Evolutionary conservation across 1,140 invertebrate species (phyloP).

Genomic region (Augochlora pura): DNA sequence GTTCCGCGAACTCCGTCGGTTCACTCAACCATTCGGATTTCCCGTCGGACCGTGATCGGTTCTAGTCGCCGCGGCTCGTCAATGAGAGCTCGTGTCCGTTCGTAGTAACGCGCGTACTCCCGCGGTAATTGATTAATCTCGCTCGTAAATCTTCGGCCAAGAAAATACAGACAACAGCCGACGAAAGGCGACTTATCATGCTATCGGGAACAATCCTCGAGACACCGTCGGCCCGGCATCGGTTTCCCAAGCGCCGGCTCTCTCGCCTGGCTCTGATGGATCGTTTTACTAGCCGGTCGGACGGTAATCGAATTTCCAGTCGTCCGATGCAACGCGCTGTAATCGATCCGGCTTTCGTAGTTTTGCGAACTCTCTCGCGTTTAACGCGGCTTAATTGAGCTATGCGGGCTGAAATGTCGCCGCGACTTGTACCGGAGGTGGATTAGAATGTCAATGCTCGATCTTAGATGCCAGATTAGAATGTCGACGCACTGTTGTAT

Average conservation of each 20-base stretch:
- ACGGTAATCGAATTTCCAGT: background rate
- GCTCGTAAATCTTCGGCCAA: background rate
- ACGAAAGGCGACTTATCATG: conserved; percentile 6
- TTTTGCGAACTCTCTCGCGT: too few species aligned
- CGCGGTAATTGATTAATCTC: conserved; percentile 27
- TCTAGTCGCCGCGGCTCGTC: background rate
- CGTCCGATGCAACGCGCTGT: too few species aligned
- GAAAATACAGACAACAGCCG: conserved; percentile 9
- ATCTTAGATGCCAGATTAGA: background rate
- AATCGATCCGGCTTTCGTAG: background rate
- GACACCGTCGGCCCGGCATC: background rate
- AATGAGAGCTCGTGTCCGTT: conserved; percentile 24
- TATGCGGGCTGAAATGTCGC: background rate
- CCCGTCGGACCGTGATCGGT: conserved; percentile 4
- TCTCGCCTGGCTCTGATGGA: conserved; percentile 6
- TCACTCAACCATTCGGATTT: background rate
- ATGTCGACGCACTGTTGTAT: background rate
- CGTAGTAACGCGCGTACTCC: background rate
- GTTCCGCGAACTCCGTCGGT: background rate
- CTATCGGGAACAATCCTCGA: conserved; percentile 14
- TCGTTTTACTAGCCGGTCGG: background rate
- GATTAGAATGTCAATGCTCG: background rate
- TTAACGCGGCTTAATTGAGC: background rate
- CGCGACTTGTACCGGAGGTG: background rate
- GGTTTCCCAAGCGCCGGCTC: background rate